phyloP scores from a whole-genome alignment of 2,888 invertebrate genomes.

The Ophonus ardosiacus region DNA sequence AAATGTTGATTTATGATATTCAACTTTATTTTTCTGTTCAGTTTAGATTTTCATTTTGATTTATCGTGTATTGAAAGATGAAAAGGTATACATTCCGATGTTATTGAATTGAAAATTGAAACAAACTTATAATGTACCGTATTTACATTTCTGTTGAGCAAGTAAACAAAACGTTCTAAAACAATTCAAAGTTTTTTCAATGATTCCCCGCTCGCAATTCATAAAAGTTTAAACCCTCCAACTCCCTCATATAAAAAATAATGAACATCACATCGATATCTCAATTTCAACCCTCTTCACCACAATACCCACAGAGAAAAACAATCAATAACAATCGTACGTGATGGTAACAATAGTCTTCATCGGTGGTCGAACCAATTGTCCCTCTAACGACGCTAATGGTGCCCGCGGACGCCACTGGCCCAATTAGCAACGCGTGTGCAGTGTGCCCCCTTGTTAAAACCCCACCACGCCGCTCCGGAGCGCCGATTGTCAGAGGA shows the following conservation, averaged over 20 bases:
- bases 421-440: conserved; percentile 23
- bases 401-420: conserved; percentile 33
- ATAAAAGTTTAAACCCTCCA: conserved; percentile 1
- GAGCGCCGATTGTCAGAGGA: neutral
- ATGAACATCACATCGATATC: conserved; percentile 31
- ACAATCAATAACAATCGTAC: conserved; percentile 49
- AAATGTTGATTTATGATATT: too few species aligned
- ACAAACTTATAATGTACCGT: neutral
- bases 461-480: conserved; percentile 15
- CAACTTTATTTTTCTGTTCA: too few species aligned
- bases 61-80: too few species aligned
- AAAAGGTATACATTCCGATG: neutral
- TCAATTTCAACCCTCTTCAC: conserved; percentile 32
- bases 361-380: conserved; percentile 53
- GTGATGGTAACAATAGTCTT: conserved; percentile 51
- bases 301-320: conserved; percentile 39
- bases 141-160: neutral
- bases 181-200: neutral
- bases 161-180: conserved; percentile 13
- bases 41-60: too few species aligned
- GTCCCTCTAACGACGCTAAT: conserved; percentile 46
- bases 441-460: conserved; percentile 15
- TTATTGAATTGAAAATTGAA: neutral
- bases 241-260: conserved; percentile 17
- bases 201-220: neutral